Evolutionary conservation across 2,797 vertebrate species (phyloP).

Genomic region (Semotilus atromaculatus): DNA sequence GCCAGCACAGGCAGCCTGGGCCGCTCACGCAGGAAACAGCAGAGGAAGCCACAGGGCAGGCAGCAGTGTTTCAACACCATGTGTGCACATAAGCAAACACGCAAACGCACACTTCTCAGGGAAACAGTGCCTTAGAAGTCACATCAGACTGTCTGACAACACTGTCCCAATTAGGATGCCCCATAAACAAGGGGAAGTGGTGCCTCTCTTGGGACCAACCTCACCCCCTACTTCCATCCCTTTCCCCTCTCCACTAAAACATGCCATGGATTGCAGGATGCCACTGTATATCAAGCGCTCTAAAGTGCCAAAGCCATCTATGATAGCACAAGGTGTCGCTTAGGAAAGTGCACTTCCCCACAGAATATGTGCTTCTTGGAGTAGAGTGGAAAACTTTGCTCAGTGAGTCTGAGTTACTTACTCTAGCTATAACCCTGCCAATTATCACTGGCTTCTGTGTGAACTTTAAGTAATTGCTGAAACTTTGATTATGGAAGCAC

Average conservation of each 20-base stretch:
- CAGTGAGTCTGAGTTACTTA: conserved; percentile 54
- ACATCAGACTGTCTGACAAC: conserved; percentile 60
- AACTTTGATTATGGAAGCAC: conserved; percentile 4
- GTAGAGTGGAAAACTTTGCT: conserved; percentile 67
- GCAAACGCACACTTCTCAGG: conserved; percentile 57
- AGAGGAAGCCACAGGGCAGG: conserved; percentile 59
- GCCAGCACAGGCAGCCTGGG: conserved; percentile 52
- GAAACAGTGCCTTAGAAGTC: conserved; percentile 58
- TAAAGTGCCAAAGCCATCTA: conserved; percentile 65
- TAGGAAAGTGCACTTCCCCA: conserved; percentile 69
- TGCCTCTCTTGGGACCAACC: conserved; percentile 65
- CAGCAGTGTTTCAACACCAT: conserved; percentile 61
- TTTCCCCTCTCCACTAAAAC: conserved; percentile 43
- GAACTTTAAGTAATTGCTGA: background rate
- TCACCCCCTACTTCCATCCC: conserved; percentile 49
- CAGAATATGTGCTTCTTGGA: conserved; percentile 66
- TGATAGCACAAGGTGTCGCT: conserved; percentile 73
- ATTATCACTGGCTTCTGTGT: conserved; percentile 35
- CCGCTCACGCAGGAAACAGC: conserved; percentile 60
- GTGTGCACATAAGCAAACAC: conserved; percentile 59
- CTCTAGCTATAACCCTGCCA: conserved; percentile 35
- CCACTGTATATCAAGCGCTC: conserved; percentile 71
- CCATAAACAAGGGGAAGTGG: conserved; percentile 74
- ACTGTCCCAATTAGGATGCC: conserved; percentile 72
- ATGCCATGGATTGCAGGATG: conserved; percentile 54